A percentile compares a stretch with the other conserved stretches of the same genome.
These are phyloP conservation scores for Netta rufina DNA, from an alignment of 2,797 vertebrate genomes.

Conservation along the genomic window DNA sequence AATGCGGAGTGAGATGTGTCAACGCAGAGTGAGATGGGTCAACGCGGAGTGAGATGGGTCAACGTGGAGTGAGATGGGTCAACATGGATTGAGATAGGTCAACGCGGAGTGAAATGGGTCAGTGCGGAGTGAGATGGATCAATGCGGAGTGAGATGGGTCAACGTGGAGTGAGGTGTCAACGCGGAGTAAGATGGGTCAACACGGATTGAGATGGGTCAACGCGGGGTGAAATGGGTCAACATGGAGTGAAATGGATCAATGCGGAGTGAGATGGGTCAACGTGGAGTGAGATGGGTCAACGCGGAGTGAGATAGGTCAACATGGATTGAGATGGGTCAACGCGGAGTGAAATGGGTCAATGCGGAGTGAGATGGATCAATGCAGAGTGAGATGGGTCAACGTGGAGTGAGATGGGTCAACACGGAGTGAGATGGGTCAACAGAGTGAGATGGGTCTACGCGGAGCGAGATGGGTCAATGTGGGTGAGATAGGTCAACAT, in stretches of 20 bases:
- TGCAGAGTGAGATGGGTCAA: not conserved
- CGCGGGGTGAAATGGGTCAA: not conserved
- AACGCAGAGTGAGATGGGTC: not conserved
- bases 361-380: not conserved
- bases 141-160: not conserved
- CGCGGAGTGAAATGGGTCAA: accelerated
- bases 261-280: not conserved
- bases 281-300: not conserved
- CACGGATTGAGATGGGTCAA: not conserved
- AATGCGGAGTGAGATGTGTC: not conserved
- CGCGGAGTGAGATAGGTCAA: accelerated
- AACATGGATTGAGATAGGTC: not conserved
- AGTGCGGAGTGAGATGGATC: accelerated
- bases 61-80: accelerated
- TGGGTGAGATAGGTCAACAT: not conserved
- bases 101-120: accelerated
- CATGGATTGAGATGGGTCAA: not conserved
- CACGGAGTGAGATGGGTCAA: too few species aligned
- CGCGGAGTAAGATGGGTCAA: too few species aligned
- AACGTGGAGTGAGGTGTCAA: not conserved
- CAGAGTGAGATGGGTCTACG: not conserved
- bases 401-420: accelerated
- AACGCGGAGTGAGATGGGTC: accelerated
- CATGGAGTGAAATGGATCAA: accelerated
- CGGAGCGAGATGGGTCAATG: accelerated